Conservation (phyloP, 2,113 vertebrate species). For the Arvicanthis niloticus region DNA sequence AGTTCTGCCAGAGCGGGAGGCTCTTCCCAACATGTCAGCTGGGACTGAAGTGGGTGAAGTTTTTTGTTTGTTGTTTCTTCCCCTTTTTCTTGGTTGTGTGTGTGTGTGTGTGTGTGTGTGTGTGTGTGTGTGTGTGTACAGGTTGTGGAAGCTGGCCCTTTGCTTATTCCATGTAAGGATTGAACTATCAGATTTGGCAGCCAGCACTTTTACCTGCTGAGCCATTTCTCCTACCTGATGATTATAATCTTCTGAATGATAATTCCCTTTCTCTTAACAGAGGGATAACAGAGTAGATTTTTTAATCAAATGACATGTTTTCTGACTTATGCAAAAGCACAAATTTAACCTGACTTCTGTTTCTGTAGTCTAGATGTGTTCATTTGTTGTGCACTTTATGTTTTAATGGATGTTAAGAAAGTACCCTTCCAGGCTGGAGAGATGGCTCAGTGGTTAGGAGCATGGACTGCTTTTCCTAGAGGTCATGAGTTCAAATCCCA, state of each 20-base stretch:
- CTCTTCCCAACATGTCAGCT: neutral
- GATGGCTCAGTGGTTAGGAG: too few species aligned
- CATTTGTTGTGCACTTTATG: neutral
- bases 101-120: neutral
- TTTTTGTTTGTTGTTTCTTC: neutral
- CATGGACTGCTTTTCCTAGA: too few species aligned
- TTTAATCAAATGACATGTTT: slow-evolving; percentile 1
- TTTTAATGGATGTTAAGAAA: slow-evolving; percentile 4
- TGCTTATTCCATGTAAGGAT: neutral
- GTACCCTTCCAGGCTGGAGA: neutral
- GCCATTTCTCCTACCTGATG: neutral
- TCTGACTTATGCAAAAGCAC: neutral
- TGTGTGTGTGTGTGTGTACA: too few species aligned
- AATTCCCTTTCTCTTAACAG: neutral
- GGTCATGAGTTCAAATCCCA: too few species aligned
- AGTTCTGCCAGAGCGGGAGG: slow-evolving; percentile 12
- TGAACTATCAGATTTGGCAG: neutral
- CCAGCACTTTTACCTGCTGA: neutral
- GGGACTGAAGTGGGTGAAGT: neutral
- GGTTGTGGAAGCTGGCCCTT: neutral
- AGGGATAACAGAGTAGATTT: neutral
- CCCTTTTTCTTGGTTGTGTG: neutral
- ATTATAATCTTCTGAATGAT: neutral
- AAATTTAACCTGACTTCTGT: slow-evolving; percentile 22
- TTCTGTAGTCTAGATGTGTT: neutral